Evolutionary conservation across 2,888 invertebrate genomes (phyloP).

Genomic region (Standfussiana lucernea): DNA sequence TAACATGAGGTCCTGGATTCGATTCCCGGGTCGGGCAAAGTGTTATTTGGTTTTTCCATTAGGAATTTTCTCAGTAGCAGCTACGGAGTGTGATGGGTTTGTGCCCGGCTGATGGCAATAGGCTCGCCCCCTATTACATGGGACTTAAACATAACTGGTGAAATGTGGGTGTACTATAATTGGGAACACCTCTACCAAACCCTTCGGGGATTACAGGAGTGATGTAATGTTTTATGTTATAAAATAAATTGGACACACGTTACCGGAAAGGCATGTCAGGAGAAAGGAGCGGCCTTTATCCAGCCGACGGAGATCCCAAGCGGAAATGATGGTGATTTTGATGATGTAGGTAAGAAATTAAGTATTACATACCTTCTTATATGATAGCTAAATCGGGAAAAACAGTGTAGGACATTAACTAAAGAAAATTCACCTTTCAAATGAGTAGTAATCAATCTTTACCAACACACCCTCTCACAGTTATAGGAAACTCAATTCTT

Average conservation of each 20-base stretch:
- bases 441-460: constrained; percentile 63
- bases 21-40: too few relatives aligned
- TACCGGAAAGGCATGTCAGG: not conserved
- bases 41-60: too few relatives aligned
- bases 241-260: not conserved
- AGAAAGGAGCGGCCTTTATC: not conserved
- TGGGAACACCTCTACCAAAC: too few relatives aligned
- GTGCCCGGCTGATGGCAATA: too few relatives aligned
- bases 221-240: too few relatives aligned
- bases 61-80: too few relatives aligned
- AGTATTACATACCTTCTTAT: not conserved
- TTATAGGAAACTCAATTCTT: constrained; percentile 62
- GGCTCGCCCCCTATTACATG: too few relatives aligned
- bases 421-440: constrained; percentile 54
- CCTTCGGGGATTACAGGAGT: too few relatives aligned
- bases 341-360: not conserved
- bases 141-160: too few relatives aligned
- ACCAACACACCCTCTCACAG: constrained; percentile 41
- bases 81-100: too few relatives aligned
- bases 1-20: too few relatives aligned
- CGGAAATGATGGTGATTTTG: not conserved
- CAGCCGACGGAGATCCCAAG: not conserved
- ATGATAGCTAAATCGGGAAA: not conserved
- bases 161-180: too few relatives aligned
- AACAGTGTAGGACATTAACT: constrained; percentile 2